Evolutionary conservation across 1,140 invertebrate genomes (phyloP).

Genomic region (Caenorhabditis briggsae): DNA sequence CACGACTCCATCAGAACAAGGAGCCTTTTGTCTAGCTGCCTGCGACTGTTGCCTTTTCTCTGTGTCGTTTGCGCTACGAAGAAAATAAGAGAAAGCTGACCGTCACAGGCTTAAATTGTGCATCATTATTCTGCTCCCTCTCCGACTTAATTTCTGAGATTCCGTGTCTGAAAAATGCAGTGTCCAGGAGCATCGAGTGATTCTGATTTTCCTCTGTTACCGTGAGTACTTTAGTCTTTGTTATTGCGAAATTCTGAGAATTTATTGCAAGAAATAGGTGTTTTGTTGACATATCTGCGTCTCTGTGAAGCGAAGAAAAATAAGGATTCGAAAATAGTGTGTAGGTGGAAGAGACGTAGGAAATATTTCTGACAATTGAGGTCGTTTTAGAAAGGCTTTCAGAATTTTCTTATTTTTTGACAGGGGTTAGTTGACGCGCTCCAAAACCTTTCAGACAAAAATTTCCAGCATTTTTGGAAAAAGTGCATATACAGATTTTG

Average conservation of each 20-base stretch:
- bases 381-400: too few relatives aligned
- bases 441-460: too few relatives aligned
- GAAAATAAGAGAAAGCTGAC: slow-evolving; percentile 32
- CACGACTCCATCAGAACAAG: neutral
- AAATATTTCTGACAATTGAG: neutral
- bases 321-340: neutral
- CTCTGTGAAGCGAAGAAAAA: neutral
- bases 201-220: slow-evolving; percentile 2
- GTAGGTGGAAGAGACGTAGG: neutral
- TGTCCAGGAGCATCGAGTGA: neutral
- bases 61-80: neutral
- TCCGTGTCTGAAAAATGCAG: neutral
- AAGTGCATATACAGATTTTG: too few relatives aligned
- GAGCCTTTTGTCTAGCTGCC: neutral
- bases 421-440: too few relatives aligned
- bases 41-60: neutral
- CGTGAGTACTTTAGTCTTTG: neutral
- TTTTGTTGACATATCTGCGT: neutral
- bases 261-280: neutral
- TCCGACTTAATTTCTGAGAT: neutral
- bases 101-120: slow-evolving; percentile 2
- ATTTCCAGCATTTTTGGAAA: too few relatives aligned
- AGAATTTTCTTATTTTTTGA: too few relatives aligned
- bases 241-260: neutral
- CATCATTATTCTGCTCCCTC: neutral